Base-by-base conservation (phyloP, 1,140 invertebrate species). In the Whitmania pigra region DNA sequence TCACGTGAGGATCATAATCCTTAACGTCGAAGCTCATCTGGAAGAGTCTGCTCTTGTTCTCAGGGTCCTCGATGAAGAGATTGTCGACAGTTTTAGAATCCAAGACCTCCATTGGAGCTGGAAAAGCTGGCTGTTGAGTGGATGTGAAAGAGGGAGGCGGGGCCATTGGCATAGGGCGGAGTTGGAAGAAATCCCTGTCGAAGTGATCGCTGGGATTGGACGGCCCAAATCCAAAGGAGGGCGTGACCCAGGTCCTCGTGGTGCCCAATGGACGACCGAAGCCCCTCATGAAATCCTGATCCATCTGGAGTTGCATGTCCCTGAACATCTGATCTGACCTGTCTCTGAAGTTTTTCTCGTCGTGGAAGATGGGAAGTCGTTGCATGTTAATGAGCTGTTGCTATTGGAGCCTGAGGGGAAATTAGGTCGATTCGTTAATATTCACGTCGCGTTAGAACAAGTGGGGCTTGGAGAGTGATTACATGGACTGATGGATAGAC, bases 11-110 rank as follows among this genome's bases (percentile, higher is more conserved):
- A 43, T 68, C 53, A 66, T 74, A 74, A 25, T 74, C 69, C n/a
- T 72, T 66, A 13, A 74, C 73, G 31, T 74, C 67, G 71, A 74
- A 74, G 31, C 73, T 74, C 60, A 74, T 70, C 63, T 71, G 70
- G 67, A 74, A 74, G 40, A 57, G 57, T 27, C 73, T 31, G 67
- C 70, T 74, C 66, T 72, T 74, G 60, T 53, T 67, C n/a, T 72
- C 40, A 0, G 73, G 55, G 53, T 74, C 70, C n/a, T 71, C 70
- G 49, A 72, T 31, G 67, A 72, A 71, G 70, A 74, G 69, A 53
- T 67, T 71, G 29, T 49, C 57, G 29, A 67, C 70, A n/a, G 40
- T 72, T 22, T 72, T 69, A 17, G 71, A 63, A 49, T 74, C 73
- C 29, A 74, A 67, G 13, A 73, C 71, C 13, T 74, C 73, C 25